Evolutionary conservation across 37 sponge, comb jelly and placozoan genomes (phyloP), one percentile per base, ranked within the genome.

Genomic region (Chondrilla cf. caribensis): DNA sequence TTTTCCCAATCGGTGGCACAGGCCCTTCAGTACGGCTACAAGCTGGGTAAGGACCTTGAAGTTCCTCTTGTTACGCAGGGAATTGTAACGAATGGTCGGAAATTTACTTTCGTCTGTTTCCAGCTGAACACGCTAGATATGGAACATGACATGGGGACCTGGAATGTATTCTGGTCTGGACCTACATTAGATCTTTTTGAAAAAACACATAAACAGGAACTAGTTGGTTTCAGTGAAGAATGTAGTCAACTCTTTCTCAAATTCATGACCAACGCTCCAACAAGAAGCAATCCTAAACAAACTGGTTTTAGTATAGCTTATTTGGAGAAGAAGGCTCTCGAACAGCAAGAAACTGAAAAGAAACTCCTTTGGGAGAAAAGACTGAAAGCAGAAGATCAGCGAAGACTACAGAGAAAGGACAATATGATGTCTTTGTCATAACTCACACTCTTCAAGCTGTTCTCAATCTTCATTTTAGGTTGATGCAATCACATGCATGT

Each of bases 61-160:
- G 86, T 60, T 58, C 95, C 95, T 17, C 84, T 90, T 0, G 71
- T 81, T 21, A 77, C 57, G 2, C 95, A 94, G 58, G 85, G 81
- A 18, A 79, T 94, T 15, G 32, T 94, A 17, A 88, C 95, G 1
- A 51, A 90, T 70, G 95, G 95, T 18, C 60, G 73, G 21, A 43
- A 47, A 60, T 88, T 90, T 83, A 88, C 92, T 15, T 94, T 88
- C 80, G 73, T 85, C n/a, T 85, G 84, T 54, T 90, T 81, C 38
- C 95, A 94, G 28, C 81, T 94, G 38, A 90, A 94, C 78, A 90
- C 91, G 0, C 86, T 94, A 15, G 81, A 90, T 51, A 33, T 94
- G 29, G 43, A 77, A 36, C 22, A 60, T 36, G 77, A 79, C 9
- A 41, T 31, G 21, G 66, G 68, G 60, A 65, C 65, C 0, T 60